A percentile compares a stretch with the other conserved stretches of the same genome.
These are phyloP conservation scores for Capitulum mitella DNA, from an alignment of 2,888 invertebrate species.

Conservation along the genomic window DNA sequence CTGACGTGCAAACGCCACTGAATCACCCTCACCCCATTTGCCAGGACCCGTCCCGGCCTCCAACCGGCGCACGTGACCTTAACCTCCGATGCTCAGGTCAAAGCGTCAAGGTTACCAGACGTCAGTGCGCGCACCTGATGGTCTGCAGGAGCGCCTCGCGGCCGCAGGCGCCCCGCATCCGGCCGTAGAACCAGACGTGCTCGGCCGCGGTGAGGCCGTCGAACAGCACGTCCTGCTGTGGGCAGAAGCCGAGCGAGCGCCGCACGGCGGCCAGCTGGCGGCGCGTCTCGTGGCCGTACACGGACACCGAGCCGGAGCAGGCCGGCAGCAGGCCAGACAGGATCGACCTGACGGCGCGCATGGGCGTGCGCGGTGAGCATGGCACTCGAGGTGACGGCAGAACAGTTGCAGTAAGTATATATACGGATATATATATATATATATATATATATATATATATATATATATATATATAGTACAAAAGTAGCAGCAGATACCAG, in stretches of 20 bases:
- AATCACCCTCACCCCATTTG: too few relatives aligned
- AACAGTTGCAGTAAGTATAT: too few relatives aligned
- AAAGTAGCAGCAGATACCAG: too few relatives aligned
- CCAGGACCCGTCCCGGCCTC: too few relatives aligned
- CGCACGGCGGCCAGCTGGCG: constrained; percentile 52
- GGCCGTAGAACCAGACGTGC: constrained; percentile 61
- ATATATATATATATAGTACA: too few relatives aligned
- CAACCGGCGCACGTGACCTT: too few relatives aligned
- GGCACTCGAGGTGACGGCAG: too few relatives aligned
- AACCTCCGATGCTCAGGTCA: too few relatives aligned
- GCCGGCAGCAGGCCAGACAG: background rate
- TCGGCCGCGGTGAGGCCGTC: constrained; percentile 62
- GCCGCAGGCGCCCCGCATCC: constrained; percentile 37
- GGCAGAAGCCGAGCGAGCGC: constrained; percentile 70
- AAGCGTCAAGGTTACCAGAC: too few relatives aligned
- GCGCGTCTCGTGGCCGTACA: constrained; percentile 53
- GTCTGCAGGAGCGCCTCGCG: background rate
- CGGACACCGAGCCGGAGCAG: constrained; percentile 47
- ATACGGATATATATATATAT: too few relatives aligned
- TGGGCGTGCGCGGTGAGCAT: background rate
- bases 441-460: too few relatives aligned
- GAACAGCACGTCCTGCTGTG: constrained; percentile 74
- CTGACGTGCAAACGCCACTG: too few relatives aligned
- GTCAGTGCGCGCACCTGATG: constrained; percentile 1
- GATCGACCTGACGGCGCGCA: background rate